phyloP scores from a whole-genome alignment of 2,888 invertebrate species.

The Frankliniella fusca region DNA sequence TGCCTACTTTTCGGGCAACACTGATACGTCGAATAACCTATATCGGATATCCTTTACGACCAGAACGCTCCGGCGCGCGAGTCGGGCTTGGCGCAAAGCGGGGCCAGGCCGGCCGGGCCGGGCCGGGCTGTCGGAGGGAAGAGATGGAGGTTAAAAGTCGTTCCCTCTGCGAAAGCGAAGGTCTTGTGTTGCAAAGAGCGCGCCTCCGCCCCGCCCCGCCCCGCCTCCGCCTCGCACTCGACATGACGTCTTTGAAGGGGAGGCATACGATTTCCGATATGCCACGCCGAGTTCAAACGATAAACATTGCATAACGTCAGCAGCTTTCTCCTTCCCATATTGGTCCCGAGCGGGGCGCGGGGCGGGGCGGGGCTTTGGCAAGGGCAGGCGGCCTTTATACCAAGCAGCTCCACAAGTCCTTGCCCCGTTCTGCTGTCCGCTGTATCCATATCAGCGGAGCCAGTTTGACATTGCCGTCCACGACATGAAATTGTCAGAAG shows the following conservation, averaged over 20 bases:
- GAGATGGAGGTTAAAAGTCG: too few relatives aligned
- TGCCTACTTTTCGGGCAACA: too few relatives aligned
- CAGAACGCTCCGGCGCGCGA: too few relatives aligned
- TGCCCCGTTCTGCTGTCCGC: background rate
- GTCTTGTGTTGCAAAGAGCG: background rate
- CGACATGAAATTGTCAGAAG: too few relatives aligned
- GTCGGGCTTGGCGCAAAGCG: background rate
- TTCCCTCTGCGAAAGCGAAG: too few relatives aligned
- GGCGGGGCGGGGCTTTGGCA: too few relatives aligned
- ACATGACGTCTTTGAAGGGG: background rate
- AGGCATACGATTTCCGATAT: background rate
- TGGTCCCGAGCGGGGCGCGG: too few relatives aligned
- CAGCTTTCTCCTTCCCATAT: background rate
- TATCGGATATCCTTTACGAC: too few relatives aligned
- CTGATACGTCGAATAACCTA: too few relatives aligned
- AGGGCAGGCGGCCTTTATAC: too few relatives aligned
- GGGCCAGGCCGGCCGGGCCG: background rate
- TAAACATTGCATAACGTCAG: slow-evolving; percentile 11
- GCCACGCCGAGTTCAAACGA: background rate
- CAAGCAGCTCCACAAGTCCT: background rate
- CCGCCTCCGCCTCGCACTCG: background rate
- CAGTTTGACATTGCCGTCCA: too few relatives aligned
- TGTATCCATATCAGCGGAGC: too few relatives aligned
- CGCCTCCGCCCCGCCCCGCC: background rate
- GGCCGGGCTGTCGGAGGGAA: background rate